phyloP scores from a whole-genome alignment of 2,888 invertebrate genomes.

The Polyommatus iphigenia region DNA sequence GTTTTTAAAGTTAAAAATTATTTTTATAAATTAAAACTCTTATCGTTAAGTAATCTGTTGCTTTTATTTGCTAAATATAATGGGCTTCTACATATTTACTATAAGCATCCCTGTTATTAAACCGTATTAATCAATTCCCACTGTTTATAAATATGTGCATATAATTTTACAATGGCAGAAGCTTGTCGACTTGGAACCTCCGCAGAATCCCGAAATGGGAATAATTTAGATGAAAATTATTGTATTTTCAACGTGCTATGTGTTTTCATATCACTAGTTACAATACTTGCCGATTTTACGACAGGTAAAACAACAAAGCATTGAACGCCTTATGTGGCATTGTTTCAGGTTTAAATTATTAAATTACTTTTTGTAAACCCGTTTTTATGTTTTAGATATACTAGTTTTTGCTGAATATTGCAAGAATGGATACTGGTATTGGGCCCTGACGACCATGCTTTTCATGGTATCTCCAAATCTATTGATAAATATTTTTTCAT shows the following conservation, averaged over 20 bases:
- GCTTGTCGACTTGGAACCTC: constrained; percentile 65
- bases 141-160: constrained; percentile 44
- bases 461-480: constrained; percentile 79
- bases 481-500: constrained; percentile 80
- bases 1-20: constrained; percentile 3
- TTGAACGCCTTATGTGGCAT: not conserved
- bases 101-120: not conserved
- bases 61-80: not conserved
- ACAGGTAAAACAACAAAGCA: constrained; percentile 66
- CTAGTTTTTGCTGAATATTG: constrained; percentile 80
- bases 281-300: constrained; percentile 79
- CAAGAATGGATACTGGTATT: constrained; percentile 74
- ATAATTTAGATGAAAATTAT: constrained; percentile 70
- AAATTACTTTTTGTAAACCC: not conserved
- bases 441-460: constrained; percentile 78
- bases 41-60: not conserved
- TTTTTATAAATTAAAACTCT: constrained; percentile 21
- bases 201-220: constrained; percentile 57
- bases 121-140: not conserved
- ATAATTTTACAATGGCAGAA: constrained; percentile 66
- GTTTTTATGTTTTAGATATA: constrained; percentile 68
- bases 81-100: not conserved
- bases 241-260: constrained; percentile 75
- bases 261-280: constrained; percentile 79
- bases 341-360: not conserved